Evolutionary conservation across 2,113 vertebrate species (phyloP), one percentile per base, ranked within the genome.

Genomic region (Rhea americana): DNA sequence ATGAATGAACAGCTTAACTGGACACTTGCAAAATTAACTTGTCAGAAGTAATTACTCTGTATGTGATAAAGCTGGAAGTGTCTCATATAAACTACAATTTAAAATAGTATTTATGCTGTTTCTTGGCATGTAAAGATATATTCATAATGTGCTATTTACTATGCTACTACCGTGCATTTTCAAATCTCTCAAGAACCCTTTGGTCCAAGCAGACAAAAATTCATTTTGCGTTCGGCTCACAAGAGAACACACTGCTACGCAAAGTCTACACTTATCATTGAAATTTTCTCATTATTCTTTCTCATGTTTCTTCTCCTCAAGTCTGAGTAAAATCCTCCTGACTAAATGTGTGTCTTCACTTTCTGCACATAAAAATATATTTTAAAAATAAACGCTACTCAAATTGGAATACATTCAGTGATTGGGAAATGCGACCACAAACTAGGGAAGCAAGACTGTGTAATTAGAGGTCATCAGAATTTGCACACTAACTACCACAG

Each of bases 21-120:
- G 91, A 91, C 75, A 92, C 56, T 95, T 89, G 77, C 76, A 91
- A 96, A 96, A 97, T 90, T 83, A 95, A 91, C 87, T 92, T 96
- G 96, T 94, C 93, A 90, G 72, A 93, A 95, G 63, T 87, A 93
- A 89, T 93, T 92, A 93, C 65, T 78, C 73, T 75, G 83, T 55
- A 86, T 32, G 75, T 82, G 93, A 94, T 86, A 77, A 83, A 93
- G 84, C 47, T 76, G 45, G 65, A 88, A 94, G 84, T 72, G 56
- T 93, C 86, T 94, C 78, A 21, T 73, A 89, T 76, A 66, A 85
- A 37, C 45, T 22, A 66, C 50, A 68, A 41, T 59, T 82, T 94
- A n/a, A 95, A 92, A 87, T 56, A 68, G 7, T 35, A 92, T 91
- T 89, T 89, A 79, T 84, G 58, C 74, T 93, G 82, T 45, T 91